Evolutionary conservation across 2,888 invertebrate genomes (phyloP), one percentile per base, ranked within the genome.

Genomic region (Papilio protenor): DNA sequence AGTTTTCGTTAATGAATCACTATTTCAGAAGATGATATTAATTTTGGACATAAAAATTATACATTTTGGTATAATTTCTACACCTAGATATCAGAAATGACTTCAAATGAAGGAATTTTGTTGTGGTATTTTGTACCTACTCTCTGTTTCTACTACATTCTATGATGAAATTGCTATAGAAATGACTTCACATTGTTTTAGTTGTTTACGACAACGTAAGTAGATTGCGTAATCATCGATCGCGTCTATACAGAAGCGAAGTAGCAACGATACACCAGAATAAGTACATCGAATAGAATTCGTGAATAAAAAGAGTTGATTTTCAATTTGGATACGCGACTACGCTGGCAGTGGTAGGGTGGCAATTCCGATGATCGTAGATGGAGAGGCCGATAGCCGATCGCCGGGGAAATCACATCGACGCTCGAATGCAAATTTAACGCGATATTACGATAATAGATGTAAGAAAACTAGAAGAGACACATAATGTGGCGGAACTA

Each of bases 261-360:
- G 40, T 66, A 40, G n/a, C 40, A 40, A 40, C 66, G 18, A 57
- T 49, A n/a, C 11, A n/a, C 16, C 77, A 89, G 91, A 92, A 92
- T 92, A 90, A 66, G 81, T 70, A 82, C 76, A 77, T 79, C 81
- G 86, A 88, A 89, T 89, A 87, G 84, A 83, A 79, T 82, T 81
- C 78, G 84, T 84, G 87, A 88, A 88, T 89, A 90, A 91, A 92
- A 90, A 89, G 90, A 90, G 88, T 92, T 91, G 91, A 92, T 92
- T 92, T 92, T 92, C 92, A 87, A 92, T 93, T 92, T 90, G 92
- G 89, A 90, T 90, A 88, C 87, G 78, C 57, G 85, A 82, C 81
- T 79, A 81, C 33, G 27, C 12, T 18, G 23, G 66, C 18, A 27
- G 83, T 83, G 85, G 84, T 86, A 86, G 86, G 86, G 87, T 88